Conservation (phyloP, 2,888 invertebrate species). For the Eristalis intricaria region DNA sequence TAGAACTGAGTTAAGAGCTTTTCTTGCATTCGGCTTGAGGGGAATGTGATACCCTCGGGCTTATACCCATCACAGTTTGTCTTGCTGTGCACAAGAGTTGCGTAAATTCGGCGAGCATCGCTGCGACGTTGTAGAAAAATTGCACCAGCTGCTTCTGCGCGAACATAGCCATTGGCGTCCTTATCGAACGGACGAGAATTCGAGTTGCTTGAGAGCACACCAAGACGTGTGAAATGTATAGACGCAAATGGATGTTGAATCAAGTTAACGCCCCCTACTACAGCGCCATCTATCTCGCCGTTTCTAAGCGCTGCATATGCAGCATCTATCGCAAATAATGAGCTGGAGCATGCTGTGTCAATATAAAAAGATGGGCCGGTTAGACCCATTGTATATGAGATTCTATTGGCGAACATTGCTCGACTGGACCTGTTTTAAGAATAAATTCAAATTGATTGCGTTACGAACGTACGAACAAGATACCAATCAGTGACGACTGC, state of each 20-base stretch:
- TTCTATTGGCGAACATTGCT: conserved; percentile 93
- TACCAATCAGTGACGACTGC: neutral
- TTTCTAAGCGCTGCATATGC: conserved; percentile 88
- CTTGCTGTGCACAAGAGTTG: conserved; percentile 87
- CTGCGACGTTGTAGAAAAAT: conserved; percentile 86
- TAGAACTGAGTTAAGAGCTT: conserved; percentile 84
- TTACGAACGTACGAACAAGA: neutral
- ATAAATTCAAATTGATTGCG: conserved; percentile 79
- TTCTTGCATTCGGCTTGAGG: conserved; percentile 84
- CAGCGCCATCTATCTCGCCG: conserved; percentile 91
- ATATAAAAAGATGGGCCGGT: conserved; percentile 92
- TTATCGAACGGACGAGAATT: conserved; percentile 93
- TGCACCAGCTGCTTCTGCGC: conserved; percentile 88
- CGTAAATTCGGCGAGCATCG: conserved; percentile 85
- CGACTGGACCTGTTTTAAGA: conserved; percentile 82
- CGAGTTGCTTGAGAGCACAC: conserved; percentile 90
- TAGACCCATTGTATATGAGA: conserved; percentile 92
- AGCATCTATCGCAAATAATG: conserved; percentile 90
- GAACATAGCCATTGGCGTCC: conserved; percentile 88
- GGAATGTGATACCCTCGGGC: conserved; percentile 85
- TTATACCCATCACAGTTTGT: conserved; percentile 89
- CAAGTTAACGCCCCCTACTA: conserved; percentile 92
- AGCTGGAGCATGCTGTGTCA: conserved; percentile 95
- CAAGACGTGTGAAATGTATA: conserved; percentile 89
- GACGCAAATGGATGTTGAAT: conserved; percentile 92